Evolutionary conservation across 2,113 vertebrate species (phyloP), one percentile per base, ranked within the genome.

Genomic region (Steatornis caripensis): DNA sequence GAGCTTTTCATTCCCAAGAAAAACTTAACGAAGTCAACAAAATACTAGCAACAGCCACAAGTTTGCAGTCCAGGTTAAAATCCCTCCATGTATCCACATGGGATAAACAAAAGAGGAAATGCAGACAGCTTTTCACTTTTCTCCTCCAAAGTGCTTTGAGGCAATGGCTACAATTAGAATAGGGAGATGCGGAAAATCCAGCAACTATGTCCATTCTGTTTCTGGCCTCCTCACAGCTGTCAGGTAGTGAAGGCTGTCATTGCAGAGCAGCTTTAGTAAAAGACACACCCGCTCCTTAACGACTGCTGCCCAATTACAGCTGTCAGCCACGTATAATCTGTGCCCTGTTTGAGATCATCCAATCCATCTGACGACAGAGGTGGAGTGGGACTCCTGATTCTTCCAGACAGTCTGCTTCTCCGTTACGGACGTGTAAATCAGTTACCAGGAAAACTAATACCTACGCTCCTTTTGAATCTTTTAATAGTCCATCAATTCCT

Each of bases 401-500:
- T 74, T 91, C 95, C 92, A 89, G 85, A 94, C 95, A 97, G 96
- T 90, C 98, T 97, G 97, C 96, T 97, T 98, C 97, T 98, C 98
- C 98, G 95, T 98, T 97, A 98, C 97, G 95, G 97, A 98, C 97
- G 97, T 96, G 96, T 96, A 98, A 98, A 98, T 97, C 95, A 98
- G 97, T 96, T 98, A 99, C 99, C 99, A 99, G 93, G 99, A 99
- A 97, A 99, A 99, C 91, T 99, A 99, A 60, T 98, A 98, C 95
- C 99, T 98, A 96, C 99, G 98, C 97, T 99, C 99, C 98, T 99
- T 99, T 97, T 99, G 99, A 97, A 99, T 99, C 98, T 99, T 99
- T 98, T 99, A 99, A 98, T 99, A 99, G 98, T 99, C 99, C 98
- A 99, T 98, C 93, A 99, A 98, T 97, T 99, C 99, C 98, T 99